Conservation (phyloP, 2,888 invertebrate species). For the Pantelozetes paolii region DNA sequence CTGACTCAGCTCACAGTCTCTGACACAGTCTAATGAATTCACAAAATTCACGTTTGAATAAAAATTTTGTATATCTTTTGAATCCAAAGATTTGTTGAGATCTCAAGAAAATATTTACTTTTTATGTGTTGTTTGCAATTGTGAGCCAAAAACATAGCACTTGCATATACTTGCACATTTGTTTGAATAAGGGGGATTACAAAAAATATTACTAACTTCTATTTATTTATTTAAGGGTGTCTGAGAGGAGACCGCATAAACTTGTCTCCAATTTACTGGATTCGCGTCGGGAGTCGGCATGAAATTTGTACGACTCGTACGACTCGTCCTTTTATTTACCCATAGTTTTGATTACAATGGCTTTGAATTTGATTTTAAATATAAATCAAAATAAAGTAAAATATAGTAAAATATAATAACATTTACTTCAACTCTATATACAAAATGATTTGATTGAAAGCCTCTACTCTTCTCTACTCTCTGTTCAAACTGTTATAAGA, state of each 20-base stretch:
- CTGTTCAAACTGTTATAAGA: background rate
- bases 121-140: conserved; percentile 24
- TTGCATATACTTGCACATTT: too few relatives aligned
- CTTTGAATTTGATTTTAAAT: background rate
- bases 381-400: too few relatives aligned
- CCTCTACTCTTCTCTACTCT: conserved; percentile 3
- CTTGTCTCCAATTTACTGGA: too few relatives aligned
- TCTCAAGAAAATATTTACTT: conserved; percentile 24
- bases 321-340: conserved; percentile 17
- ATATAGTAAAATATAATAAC: background rate
- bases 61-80: background rate
- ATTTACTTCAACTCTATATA: too few relatives aligned
- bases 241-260: background rate
- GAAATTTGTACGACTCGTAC: conserved; percentile 1
- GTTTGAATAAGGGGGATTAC: conserved; percentile 24
- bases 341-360: background rate
- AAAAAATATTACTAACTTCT: background rate
- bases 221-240: too few relatives aligned
- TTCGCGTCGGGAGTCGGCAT: background rate
- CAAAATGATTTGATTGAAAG: too few relatives aligned
- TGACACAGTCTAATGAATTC: conserved; percentile 29
- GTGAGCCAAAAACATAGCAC: conserved; percentile 18
- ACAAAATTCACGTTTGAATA: conserved; percentile 23
- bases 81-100: conserved; percentile 3
- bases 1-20: conserved; percentile 30